Evolutionary conservation across 2,113 vertebrate species (phyloP), one percentile per base, ranked within the genome.

Genomic region (Tylochromis polylepis): DNA sequence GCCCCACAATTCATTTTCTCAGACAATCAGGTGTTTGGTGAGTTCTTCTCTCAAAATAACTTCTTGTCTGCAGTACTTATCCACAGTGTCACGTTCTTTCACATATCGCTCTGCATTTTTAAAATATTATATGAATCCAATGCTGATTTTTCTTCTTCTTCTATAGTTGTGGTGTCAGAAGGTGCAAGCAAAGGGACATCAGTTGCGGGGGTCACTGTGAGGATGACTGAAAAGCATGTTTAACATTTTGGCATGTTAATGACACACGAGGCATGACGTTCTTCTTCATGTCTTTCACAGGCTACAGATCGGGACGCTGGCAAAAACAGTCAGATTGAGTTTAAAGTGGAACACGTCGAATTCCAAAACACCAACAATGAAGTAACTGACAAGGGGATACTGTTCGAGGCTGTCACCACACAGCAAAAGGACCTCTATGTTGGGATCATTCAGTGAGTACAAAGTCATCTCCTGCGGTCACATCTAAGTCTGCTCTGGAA

Each of bases 241-340:
- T n/a, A n/a, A n/a, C 11, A 55, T 36, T 85, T 58, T 11, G 56
- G 4, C 20, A 18, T 27, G 14, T 36, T 6, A 2, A 15, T 8
- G 4, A 78, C 3, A 24, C 7, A 36, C 41, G 4, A 51, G 29
- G 24, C 6, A 16, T 20, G n/a, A 34, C 16, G 18, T 53, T 77
- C 5, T 18, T 34, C 53, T 15, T 79, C 24, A 4, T 51, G 0
- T 80, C 51, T 85, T 10, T 56, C 85, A 38, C 38, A 99, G 99
- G 98, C 98, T 84, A 94, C 20, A 3, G 99, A 99, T 0, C 58
- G 57, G 2, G 99, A 99, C 92, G 94, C 96, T 0, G 97, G 91
- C 27, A 2, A 0, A 1, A 94, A 96, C 1, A 93, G 92, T 3
- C 1, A 11, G 85, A 96, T 98, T 18, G 4, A 2, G 0, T 99